Base-by-base conservation (phyloP, 2,888 invertebrate species). In the Hyposoter dolosus region DNA sequence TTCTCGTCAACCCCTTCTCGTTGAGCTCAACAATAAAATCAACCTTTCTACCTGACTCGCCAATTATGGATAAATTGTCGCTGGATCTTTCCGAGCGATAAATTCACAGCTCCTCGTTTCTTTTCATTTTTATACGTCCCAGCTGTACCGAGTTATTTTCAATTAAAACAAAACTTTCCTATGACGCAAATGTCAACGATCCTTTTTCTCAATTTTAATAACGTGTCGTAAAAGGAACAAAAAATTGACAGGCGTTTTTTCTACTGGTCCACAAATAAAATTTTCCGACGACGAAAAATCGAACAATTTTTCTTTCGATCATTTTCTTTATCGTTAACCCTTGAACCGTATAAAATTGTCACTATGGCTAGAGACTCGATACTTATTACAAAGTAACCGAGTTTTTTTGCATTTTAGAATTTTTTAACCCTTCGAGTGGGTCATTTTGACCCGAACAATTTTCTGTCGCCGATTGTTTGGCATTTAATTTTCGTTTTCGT, bases 1-100 rank as follows among this genome's bases (percentile, higher is more conserved):
- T 75, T 72, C 71, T 77, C 71, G 32, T 65, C 45, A 50, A 47
- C n/a, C 63, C 53, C 15, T 56, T 72, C 56, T 45, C 82, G 43
- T 40, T 40, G 56, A 47, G 40, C 19, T 47, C 12, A 53, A 77
- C 71, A 77, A 85, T 83, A 60, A 68, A 76, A 66, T 63, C 50
- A 45, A 45, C 53, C 50, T 56, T 77, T 80, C 75, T 80, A 71
- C 35, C 66, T 15, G 65, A 66, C 65, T 80, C 43, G 47, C 19
- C 47, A 76, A 83, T 82, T 69, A 53, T 75, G 32, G 45, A 71
- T 53, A 19, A 78, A 74, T 56, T 19, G 17, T 63, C 60, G 69
- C 47, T 75, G 23, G 50, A 83, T 23, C 68, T 74, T 56, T 75
- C 40, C 12, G n/a, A 1, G 47, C 17, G n/a, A 19, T 79, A n/a